Percentiles rank a stretch among this genome's conserved stretches.
These are phyloP conservation scores for Xylota segnis DNA, from an alignment of 2,888 invertebrate genomes.

Conservation along the genomic window DNA sequence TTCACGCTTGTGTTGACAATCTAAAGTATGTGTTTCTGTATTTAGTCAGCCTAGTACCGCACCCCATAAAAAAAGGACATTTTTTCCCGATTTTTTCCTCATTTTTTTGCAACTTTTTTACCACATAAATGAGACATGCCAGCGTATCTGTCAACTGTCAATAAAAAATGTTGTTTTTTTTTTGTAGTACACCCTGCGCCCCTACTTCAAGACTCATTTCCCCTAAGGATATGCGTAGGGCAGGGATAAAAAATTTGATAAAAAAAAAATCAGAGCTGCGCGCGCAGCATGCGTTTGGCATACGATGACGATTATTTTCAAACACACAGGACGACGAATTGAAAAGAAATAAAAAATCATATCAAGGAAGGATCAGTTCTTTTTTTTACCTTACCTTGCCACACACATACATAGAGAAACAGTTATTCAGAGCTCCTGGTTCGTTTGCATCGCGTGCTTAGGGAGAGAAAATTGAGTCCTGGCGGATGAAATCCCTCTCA, in stretches of 20 bases:
- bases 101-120: conserved; percentile 74
- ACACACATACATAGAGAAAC: conserved; percentile 28
- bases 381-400: conserved; percentile 60
- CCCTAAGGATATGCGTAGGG: conserved; percentile 47
- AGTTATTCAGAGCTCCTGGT: conserved; percentile 17
- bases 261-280: conserved; percentile 55
- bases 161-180: conserved; percentile 39
- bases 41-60: conserved; percentile 40
- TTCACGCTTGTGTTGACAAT: conserved; percentile 77
- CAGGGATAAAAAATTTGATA: conserved; percentile 47
- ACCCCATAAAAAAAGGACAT: conserved; percentile 52
- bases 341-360: conserved; percentile 59
- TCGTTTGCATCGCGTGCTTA: conserved; percentile 60
- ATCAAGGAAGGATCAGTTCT: conserved; percentile 57
- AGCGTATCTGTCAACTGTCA: conserved; percentile 69
- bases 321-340: conserved; percentile 44
- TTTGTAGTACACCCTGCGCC: conserved; percentile 26
- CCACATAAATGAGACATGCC: conserved; percentile 74
- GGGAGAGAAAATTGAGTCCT: not conserved
- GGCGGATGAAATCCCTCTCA: conserved; percentile 16
- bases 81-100: conserved; percentile 72
- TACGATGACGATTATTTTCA: conserved; percentile 68
- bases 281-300: conserved; percentile 76
- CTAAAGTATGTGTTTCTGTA: conserved; percentile 77
- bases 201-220: conserved; percentile 22